Evolutionary conservation across 2,113 vertebrate species (phyloP).

Genomic region (Pelecanoides urinatrix): DNA sequence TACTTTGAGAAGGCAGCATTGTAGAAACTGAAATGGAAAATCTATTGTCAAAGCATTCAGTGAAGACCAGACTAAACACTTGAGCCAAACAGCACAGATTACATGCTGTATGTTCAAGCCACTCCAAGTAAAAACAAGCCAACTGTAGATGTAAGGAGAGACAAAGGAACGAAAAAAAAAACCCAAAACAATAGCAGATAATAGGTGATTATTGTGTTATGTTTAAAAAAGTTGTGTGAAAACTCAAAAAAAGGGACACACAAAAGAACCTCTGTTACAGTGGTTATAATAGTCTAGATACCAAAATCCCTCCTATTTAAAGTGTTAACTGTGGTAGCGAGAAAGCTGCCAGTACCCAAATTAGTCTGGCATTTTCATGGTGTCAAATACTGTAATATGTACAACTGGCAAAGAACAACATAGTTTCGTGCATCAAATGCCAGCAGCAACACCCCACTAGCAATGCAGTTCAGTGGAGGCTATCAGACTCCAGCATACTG

Average conservation of each 20-base stretch:
- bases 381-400: slow-evolving; percentile 49
- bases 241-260: background rate
- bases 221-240: background rate
- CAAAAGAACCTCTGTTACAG: background rate
- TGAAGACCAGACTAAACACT: background rate
- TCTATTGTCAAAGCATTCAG: slow-evolving; percentile 1
- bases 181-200: background rate
- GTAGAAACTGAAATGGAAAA: slow-evolving; percentile 22
- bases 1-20: background rate
- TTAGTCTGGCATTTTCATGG: slow-evolving; percentile 42
- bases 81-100: slow-evolving; percentile 36
- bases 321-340: background rate
- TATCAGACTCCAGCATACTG: background rate
- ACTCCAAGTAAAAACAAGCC: slow-evolving; percentile 1
- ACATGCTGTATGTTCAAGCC: slow-evolving; percentile 1
- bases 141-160: slow-evolving; percentile 2
- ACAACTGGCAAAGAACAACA: slow-evolving; percentile 33
- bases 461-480: background rate
- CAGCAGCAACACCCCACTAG: slow-evolving; percentile 22
- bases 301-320: background rate
- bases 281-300: background rate
- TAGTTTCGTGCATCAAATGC: slow-evolving; percentile 1
- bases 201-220: background rate
- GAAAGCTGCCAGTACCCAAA: slow-evolving; percentile 42
- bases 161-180: background rate